Evolutionary conservation across 2,113 vertebrate species (phyloP).

Genomic region (Dromas ardeola): DNA sequence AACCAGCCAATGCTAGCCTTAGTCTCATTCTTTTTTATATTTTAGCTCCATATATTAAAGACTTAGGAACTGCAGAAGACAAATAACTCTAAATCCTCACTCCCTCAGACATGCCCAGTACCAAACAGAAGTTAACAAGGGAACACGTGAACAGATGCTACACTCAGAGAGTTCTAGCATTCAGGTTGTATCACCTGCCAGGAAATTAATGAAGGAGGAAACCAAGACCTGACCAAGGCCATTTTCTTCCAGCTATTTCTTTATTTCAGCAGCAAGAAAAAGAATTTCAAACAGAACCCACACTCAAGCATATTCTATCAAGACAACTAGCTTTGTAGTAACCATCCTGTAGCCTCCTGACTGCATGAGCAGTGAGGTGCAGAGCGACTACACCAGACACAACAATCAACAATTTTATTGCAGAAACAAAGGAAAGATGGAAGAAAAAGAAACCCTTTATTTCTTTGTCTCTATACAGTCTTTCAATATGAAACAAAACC

Average conservation of each 20-base stretch:
- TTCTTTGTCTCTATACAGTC: background rate
- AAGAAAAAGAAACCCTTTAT: background rate
- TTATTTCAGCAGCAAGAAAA: background rate
- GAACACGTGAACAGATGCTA: background rate
- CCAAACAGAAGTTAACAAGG: background rate
- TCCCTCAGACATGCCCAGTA: background rate
- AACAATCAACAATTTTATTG: background rate
- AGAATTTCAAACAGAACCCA: background rate
- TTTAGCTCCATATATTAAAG: background rate
- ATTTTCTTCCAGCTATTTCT: background rate
- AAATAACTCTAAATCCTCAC: background rate
- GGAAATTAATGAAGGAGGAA: background rate
- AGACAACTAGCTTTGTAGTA: background rate
- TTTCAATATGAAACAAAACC: background rate
- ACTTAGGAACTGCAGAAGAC: background rate
- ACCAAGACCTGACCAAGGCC: background rate
- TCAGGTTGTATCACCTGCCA: background rate
- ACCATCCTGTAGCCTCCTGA: background rate
- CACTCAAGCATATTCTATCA: background rate
- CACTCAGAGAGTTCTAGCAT: background rate
- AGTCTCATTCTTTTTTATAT: background rate
- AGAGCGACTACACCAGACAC: rapidly evolving
- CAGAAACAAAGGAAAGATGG: background rate
- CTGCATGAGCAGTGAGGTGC: background rate
- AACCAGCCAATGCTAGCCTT: background rate